Conservation (phyloP, 2,797 vertebrate genomes). For the Sebastiscus tertius region DNA sequence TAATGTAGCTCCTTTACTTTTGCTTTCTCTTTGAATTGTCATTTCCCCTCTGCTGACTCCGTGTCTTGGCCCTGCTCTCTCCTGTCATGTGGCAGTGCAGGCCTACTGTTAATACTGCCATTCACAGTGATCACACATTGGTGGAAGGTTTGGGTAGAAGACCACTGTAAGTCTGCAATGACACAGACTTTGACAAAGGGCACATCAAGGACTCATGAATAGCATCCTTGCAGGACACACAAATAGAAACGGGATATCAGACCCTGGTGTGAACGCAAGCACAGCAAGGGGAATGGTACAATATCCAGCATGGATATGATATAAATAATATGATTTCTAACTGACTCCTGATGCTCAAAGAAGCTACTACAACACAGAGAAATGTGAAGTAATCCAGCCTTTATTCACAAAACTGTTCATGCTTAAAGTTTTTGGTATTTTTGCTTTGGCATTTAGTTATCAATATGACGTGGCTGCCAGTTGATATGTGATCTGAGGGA, state of each 20-base stretch:
- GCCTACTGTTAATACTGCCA: neutral
- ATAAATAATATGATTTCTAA: neutral
- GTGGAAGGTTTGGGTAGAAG: neutral
- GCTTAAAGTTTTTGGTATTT: conserved; percentile 37
- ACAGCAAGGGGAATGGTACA: neutral
- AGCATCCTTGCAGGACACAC: neutral
- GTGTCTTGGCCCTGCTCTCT: neutral
- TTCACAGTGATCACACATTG: neutral
- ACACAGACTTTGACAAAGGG: conserved; percentile 4
- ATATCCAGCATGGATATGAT: neutral
- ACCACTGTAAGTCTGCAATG: neutral
- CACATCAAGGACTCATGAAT: neutral
- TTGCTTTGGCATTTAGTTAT: conserved; percentile 34
- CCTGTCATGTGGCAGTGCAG: neutral
- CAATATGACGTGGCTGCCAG: conserved; percentile 10
- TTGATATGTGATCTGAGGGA: neutral
- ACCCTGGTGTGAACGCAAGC: neutral
- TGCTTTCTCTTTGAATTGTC: neutral
- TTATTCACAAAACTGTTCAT: conserved; percentile 64
- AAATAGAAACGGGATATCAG: conserved; percentile 24
- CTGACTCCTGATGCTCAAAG: neutral
- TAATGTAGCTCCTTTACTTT: neutral
- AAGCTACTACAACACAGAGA: neutral
- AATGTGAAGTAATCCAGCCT: conserved; percentile 12
- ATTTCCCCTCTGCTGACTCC: neutral